Percentiles rank a stretch among this genome's conserved stretches.
These are phyloP conservation scores for Drosophila pseudoananassae DNA, from an alignment of 1,140 invertebrate genomes.

Conservation along the genomic window DNA sequence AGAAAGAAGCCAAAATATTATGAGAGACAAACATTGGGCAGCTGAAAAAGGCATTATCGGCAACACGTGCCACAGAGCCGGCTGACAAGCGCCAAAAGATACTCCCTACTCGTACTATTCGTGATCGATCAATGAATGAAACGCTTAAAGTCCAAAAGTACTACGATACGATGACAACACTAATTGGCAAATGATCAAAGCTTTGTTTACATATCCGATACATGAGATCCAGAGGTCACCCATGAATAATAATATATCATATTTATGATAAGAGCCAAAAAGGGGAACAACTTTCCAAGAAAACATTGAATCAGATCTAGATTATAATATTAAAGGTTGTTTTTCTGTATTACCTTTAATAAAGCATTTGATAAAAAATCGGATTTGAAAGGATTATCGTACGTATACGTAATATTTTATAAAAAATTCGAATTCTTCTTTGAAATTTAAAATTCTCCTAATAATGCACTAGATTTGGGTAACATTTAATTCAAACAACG, in stretches of 20 bases:
- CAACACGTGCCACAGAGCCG: constrained; percentile 66
- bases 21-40: constrained; percentile 37
- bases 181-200: constrained; percentile 17
- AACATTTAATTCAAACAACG: not conserved
- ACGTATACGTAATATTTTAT: not conserved
- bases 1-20: constrained; percentile 46
- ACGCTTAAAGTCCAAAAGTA: constrained; percentile 48
- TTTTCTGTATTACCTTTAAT: too few relatives aligned
- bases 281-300: too few relatives aligned
- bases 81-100: constrained; percentile 72
- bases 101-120: constrained; percentile 45
- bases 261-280: not conserved
- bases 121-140: constrained; percentile 82
- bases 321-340: not conserved
- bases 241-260: not conserved
- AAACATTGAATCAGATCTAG: not conserved
- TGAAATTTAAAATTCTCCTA: too few relatives aligned
- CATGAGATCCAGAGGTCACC: constrained; percentile 2
- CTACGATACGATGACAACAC: constrained; percentile 30
- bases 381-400: too few relatives aligned
- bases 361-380: too few relatives aligned
- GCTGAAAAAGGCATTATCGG: constrained; percentile 38
- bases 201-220: constrained; percentile 1
- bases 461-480: too few relatives aligned
- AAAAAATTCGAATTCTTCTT: too few relatives aligned